phyloP scores from a whole-genome alignment of 2,888 invertebrate species.

The Gari tellinella region DNA sequence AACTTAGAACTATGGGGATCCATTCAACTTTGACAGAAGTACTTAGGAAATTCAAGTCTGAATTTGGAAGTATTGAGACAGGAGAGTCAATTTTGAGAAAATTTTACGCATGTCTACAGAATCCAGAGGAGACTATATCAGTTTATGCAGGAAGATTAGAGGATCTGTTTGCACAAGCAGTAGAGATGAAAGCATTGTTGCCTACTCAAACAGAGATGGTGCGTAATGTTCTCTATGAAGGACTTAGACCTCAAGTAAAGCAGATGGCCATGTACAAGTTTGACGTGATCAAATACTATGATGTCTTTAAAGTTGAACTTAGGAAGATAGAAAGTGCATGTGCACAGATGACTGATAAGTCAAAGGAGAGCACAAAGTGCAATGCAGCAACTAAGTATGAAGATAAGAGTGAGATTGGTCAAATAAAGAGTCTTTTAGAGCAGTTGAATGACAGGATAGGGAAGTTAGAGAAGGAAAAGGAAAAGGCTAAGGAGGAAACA shows the following conservation, averaged over 20 bases:
- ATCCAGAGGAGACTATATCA: neutral
- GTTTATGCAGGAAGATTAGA: constrained; percentile 4
- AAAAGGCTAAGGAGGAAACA: neutral
- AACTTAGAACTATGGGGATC: constrained; percentile 1
- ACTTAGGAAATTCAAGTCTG: neutral
- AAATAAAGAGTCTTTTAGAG: constrained; percentile 13
- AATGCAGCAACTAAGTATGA: neutral
- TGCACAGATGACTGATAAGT: neutral
- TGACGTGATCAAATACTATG: too few relatives aligned
- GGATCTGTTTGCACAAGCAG: constrained; percentile 5
- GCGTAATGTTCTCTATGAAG: neutral
- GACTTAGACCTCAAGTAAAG: too few relatives aligned
- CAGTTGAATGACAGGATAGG: constrained; percentile 12
- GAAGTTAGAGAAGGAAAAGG: constrained; percentile 12
- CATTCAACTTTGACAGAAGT: neutral
- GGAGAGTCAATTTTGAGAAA: constrained; percentile 3
- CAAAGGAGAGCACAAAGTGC: constrained; percentile 3
- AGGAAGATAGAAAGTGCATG: constrained; percentile 15
- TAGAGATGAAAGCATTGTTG: neutral
- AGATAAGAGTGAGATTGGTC: neutral
- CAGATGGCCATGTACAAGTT: too few relatives aligned
- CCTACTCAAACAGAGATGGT: neutral
- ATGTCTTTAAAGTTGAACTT: constrained; percentile 14
- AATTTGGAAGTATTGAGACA: constrained; percentile 9
- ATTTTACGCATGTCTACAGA: constrained; percentile 11